These are phyloP conservation scores for Camponotus fellah DNA, from an alignment of 2,888 invertebrate species.

Conservation along the genomic window DNA sequence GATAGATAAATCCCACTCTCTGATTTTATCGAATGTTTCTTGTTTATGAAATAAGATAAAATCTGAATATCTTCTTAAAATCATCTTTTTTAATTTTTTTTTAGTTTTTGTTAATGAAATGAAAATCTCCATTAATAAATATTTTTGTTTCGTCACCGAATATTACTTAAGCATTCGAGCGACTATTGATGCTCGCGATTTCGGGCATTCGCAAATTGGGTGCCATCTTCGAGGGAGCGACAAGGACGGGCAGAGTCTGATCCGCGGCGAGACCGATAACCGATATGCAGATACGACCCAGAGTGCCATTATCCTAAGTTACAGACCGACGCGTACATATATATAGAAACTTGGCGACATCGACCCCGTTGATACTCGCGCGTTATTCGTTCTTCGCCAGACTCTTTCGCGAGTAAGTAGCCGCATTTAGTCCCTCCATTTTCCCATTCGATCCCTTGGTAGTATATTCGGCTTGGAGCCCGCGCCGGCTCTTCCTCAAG, in stretches of 20 bases:
- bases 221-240: conserved; percentile 35
- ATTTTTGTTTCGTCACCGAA: not conserved
- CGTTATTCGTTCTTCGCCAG: conserved; percentile 41
- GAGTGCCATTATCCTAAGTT: conserved; percentile 80
- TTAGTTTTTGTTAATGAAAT: not conserved
- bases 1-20: not conserved
- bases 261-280: conserved; percentile 76
- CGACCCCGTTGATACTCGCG: conserved; percentile 23
- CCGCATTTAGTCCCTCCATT: conserved; percentile 74
- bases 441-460: not conserved
- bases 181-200: conserved; percentile 23
- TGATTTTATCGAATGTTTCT: not conserved
- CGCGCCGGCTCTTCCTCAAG: not conserved
- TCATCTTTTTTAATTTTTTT: not conserved
- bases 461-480: conserved; percentile 10
- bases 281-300: conserved; percentile 76
- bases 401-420: conserved; percentile 75
- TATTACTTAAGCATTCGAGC: not conserved
- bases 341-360: conserved; percentile 75
- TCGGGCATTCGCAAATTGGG: conserved; percentile 41
- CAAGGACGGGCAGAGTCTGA: conserved; percentile 39
- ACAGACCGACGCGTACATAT: conserved; percentile 73
- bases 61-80: not conserved
- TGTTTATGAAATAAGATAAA: not conserved
- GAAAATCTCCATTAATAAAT: not conserved